Evolutionary conservation across 2,113 vertebrate species (phyloP), one percentile per base, ranked within the genome.

Genomic region (Aspiorhynchus laticeps): DNA sequence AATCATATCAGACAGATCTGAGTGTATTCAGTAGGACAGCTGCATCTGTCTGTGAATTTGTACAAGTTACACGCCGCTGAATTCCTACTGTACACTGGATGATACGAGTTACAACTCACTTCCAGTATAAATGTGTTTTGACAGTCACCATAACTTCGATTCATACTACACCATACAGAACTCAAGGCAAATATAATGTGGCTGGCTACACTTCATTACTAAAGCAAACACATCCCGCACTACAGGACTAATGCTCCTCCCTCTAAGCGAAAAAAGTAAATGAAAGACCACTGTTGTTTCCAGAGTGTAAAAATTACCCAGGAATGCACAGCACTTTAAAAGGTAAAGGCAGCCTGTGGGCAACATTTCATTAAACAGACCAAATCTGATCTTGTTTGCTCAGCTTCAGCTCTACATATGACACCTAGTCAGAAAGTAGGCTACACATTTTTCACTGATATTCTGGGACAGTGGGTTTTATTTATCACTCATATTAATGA

Each of bases 151-250:
- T 15, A 28, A 43, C 36, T 81, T 81, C 1, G 5, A 19, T 19
- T 69, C 26, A 83, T 69, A 24, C 80, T 69, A 12, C 43, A 24
- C 80, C 79, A 28, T 33, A 43, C 63, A 51, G 63, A 83, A 65
- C n/a, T 82, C 31, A 67, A 69, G 38, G 51, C 24, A 83, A 78
- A 69, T 26, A 79, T 67, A 51, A 48, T 9, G 75, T 78, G 46
- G 75, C 46, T 78, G 46, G 75, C 46, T 79, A 36, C 75, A 71
- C 75, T 51, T 76, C 84, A 85, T 63, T 85, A 67, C 38, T 69
- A 69, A 77, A 85, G 43, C 56, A 43, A 85, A 48, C 41, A 59
- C 69, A 61, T 19, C 33, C 43, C 5, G 4, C 41, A 26, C 75
- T 69, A 71, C 17, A 53, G 51, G 51, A n/a, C 61, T 83, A 71